Base-by-base conservation (phyloP, 2,113 vertebrate species). In the Sinocyclocheilus maitianheensis region DNA sequence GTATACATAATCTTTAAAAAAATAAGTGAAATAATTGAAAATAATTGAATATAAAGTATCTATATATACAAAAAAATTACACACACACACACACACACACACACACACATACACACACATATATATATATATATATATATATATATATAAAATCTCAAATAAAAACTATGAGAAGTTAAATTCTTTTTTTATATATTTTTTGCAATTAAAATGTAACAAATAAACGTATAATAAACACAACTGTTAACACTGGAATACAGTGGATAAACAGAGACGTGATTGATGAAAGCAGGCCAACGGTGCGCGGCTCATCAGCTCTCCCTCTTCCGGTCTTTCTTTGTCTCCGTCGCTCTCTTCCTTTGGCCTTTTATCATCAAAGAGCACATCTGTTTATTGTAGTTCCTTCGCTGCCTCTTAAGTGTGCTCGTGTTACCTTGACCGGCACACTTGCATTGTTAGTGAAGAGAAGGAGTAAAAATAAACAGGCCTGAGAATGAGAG, bases 391-490 rank as follows among this genome's bases (percentile, higher is more conserved):
- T 96, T 96, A 95, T 91, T 93, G 93, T 94, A 95, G 95, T 90
- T 88, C 94, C 95, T 91, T 90, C 89, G 92, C 92, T 88, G 91
- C 91, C 92, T 91, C 87, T 93, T 89, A 92, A 93, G 90, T 90
- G 93, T 93, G 95, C 94, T 95, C 94, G 93, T 91, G 92, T 97
- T 95, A 94, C 95, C 95, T 96, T 96, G 96, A 96, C 94, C 95
- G 93, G 92, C 90, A 91, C 94, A 91, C 95, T 94, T 93, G 93
- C 60, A 94, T 95, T 92, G 91, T 94, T 92, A 88, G 90, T 87
- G 90, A 94, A 93, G 92, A 89, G 37, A 89, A 93, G 93, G 94
- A 94, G 93, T 93, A 94, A 94, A 95, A 96, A 96, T 95, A 94
- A 96, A 95, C 91, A 94, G 48, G 88, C 90, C 89, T 75, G 88